Evolutionary conservation across 2,113 vertebrate species (phyloP).

Genomic region (Oncorhynchus mykiss): DNA sequence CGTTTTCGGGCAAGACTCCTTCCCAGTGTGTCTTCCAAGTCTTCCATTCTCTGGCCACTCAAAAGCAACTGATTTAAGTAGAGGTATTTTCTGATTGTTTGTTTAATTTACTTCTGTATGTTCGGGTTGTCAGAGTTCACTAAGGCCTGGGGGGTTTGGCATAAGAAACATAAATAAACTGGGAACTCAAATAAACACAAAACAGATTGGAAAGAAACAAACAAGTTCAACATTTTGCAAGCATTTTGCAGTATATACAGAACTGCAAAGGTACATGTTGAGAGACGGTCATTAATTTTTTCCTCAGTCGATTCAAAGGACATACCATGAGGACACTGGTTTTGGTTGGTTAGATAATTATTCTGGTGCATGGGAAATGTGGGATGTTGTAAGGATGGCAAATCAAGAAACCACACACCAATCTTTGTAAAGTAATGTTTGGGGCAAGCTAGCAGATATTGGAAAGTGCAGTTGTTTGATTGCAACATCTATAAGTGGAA

Average conservation of each 20-base stretch:
- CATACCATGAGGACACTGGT: conserved; percentile 25
- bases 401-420: neutral
- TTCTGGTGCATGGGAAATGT: conserved; percentile 29
- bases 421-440: too few relatives aligned
- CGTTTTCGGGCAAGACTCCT: neutral
- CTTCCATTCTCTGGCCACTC: too few relatives aligned
- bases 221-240: conserved; percentile 76
- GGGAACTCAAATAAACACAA: conserved; percentile 40
- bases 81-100: too few relatives aligned
- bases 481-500: neutral
- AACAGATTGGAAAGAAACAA: conserved; percentile 46
- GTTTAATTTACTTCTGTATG: neutral
- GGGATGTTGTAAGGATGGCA: conserved; percentile 14
- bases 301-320: conserved; percentile 28
- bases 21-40: neutral
- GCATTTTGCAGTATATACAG: conserved; percentile 69
- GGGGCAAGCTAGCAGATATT: too few relatives aligned
- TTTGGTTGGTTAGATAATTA: conserved; percentile 24
- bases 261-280: conserved; percentile 62
- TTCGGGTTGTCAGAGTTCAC: neutral
- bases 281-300: conserved; percentile 42
- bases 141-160: conserved; percentile 47
- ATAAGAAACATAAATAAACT: conserved; percentile 49
- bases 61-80: too few relatives aligned
- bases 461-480: neutral